These are phyloP conservation scores for Acinonyx jubatus DNA, from an alignment of 2,113 vertebrate genomes.

Conservation along the genomic window DNA sequence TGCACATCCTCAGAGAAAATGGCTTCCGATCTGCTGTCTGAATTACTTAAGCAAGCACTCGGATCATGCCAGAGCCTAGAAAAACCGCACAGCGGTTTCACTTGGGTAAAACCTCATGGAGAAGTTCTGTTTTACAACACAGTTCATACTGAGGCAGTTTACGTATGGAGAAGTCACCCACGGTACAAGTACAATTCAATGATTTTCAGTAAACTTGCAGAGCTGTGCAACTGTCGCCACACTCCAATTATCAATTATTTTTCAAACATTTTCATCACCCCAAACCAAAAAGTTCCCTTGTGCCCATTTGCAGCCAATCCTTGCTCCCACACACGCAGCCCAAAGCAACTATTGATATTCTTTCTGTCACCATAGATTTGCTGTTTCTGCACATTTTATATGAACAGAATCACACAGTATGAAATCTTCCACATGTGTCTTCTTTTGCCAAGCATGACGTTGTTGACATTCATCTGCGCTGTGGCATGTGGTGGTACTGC, in stretches of 20 bases:
- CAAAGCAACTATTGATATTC: accelerated
- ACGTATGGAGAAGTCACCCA: accelerated
- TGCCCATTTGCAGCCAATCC: accelerated
- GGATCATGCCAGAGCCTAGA: accelerated
- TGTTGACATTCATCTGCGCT: accelerated
- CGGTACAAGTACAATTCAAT: accelerated
- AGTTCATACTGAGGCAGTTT: no score
- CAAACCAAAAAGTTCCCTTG: not conserved
- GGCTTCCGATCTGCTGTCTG: no score
- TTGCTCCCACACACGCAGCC: accelerated
- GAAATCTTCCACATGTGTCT: not conserved
- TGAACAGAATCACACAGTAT: accelerated
- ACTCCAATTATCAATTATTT: not conserved
- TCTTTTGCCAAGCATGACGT: not conserved
- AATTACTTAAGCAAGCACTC: accelerated
- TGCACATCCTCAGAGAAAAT: not conserved
- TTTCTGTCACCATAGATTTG: not conserved
- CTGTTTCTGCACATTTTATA: not conserved
- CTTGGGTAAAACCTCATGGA: not conserved
- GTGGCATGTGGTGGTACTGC: accelerated
- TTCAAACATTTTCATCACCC: not conserved
- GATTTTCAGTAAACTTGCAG: not conserved
- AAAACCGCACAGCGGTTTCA: not conserved
- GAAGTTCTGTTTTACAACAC: not conserved
- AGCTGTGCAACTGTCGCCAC: no score